Percentiles rank a stretch among this genome's conserved stretches.
Conservation (phyloP, 2,888 invertebrate genomes). For the Synergus gifuensis region DNA sequence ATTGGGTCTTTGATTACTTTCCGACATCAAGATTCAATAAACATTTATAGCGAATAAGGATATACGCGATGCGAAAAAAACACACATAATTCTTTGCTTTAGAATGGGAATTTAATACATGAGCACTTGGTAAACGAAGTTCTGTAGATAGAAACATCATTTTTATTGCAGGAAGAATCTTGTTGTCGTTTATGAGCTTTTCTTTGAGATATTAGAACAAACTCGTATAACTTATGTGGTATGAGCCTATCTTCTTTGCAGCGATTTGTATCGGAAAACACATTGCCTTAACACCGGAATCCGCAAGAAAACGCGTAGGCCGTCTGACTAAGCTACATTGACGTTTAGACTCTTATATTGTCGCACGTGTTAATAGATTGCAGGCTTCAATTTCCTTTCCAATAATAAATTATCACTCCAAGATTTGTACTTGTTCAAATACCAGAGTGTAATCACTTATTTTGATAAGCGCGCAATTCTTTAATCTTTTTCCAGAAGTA, state of each 20-base stretch:
- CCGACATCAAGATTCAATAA: neutral
- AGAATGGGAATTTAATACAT: neutral
- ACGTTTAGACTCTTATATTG: too few species aligned
- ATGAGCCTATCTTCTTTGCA: slow-evolving; percentile 35
- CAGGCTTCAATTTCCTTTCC: neutral
- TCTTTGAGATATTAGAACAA: neutral
- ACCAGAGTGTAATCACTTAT: too few species aligned
- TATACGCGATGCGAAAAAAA: neutral
- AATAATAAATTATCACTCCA: neutral
- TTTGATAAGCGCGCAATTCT: too few species aligned
- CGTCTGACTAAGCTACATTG: neutral
- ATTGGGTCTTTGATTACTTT: neutral
- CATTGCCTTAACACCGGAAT: slow-evolving; percentile 52
- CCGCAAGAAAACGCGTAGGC: neutral
- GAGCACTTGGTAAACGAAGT: too few species aligned
- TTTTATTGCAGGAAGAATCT: too few species aligned
- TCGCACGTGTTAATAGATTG: neutral
- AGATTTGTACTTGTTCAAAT: neutral
- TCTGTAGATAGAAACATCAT: too few species aligned
- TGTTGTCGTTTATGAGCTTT: neutral
- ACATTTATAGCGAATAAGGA: neutral
- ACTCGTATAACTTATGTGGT: neutral
- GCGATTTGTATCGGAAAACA: slow-evolving; percentile 54
- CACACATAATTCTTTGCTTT: neutral
- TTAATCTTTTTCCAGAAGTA: too few species aligned